Base-by-base conservation (phyloP, 92 coral and sea anemone genomes). In the Meandrina meandrites region DNA sequence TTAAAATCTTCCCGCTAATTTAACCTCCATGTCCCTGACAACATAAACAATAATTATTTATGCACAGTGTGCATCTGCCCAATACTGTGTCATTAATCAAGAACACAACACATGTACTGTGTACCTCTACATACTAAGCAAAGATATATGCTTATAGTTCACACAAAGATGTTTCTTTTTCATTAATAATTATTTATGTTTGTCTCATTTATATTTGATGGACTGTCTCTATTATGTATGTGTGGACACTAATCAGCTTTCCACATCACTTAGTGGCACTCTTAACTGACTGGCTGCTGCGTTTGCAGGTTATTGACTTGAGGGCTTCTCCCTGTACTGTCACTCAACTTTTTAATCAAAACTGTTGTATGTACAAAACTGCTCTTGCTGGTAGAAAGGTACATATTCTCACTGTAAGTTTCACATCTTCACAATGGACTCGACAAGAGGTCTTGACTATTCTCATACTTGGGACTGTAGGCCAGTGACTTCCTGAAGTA, bases 401-500 rank as follows among this genome's bases (percentile, higher is more conserved):
- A 42, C 10, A 68, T 40, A 6, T 81, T 53, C n/a, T 9, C n/a
- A 0, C 8, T 35, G 15, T 8, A 16, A 35, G 11, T 19, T 48
- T 7, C 27, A 73, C 80, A n/a, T 50, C 78, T 72, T 85, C 79
- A 93, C 78, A 96, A 82, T 15, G 98, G 98, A 80, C 89, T 93
- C 56, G 98, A 96, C 51, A 94, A 88, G 31, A 94, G 77, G 66
- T 94, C 94, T 31, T 89, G 92, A 47, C 93, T 86, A 17, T 90
- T 80, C 3, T 89, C 85, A 90, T 96, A 94, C 85, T 90, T 92
- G 30, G 98, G 98, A 68, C 95, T 96, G 76, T 91, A 96, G n/a
- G 98, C 96, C 74, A 96, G 77, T 18, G 98, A 94, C 86, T 96
- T 96, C 53, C 96, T 94, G 84, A 94, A 94, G 83, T 94, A 92